Evolutionary conservation across 2,797 vertebrate species (phyloP).

Genomic region (Ctenopoma kingsleyae): DNA sequence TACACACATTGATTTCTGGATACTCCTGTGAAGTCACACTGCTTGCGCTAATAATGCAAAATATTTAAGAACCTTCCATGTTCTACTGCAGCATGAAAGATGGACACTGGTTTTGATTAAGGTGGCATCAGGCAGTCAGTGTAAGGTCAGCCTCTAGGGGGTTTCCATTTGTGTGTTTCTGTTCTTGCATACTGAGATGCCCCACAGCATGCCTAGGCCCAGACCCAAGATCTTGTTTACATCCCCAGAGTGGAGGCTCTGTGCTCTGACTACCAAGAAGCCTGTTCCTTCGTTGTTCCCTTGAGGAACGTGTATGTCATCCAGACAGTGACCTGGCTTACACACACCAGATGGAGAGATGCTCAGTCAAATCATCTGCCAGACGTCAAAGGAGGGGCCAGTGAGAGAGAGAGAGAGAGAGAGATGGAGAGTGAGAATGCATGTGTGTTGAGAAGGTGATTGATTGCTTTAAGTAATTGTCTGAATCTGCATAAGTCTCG

Average conservation of each 20-base stretch:
- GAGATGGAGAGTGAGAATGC: neutral
- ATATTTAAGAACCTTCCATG: neutral
- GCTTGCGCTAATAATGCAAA: neutral
- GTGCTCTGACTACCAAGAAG: slow-evolving; percentile 40
- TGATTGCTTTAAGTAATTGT: slow-evolving; percentile 8
- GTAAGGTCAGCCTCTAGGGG: slow-evolving; percentile 34
- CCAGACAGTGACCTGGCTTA: slow-evolving; percentile 49
- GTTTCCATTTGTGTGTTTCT: slow-evolving; percentile 41
- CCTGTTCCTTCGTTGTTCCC: slow-evolving; percentile 29
- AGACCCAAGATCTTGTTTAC: slow-evolving; percentile 54
- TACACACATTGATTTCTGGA: neutral
- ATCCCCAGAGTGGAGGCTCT: slow-evolving; percentile 37
- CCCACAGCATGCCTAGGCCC: slow-evolving; percentile 12
- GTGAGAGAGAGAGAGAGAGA: neutral
- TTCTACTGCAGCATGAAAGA: slow-evolving; percentile 10
- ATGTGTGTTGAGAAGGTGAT: slow-evolving; percentile 10
- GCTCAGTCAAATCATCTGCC: slow-evolving; percentile 44
- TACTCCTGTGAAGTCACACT: neutral
- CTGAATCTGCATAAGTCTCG: slow-evolving; percentile 7
- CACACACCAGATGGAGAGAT: slow-evolving; percentile 49
- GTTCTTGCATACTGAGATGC: slow-evolving; percentile 16
- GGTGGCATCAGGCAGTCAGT: slow-evolving; percentile 23
- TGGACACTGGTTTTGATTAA: slow-evolving; percentile 22
- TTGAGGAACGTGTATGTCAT: slow-evolving; percentile 26
- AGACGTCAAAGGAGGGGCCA: slow-evolving; percentile 31